Percentiles rank a stretch among this genome's conserved stretches.
Conservation (phyloP, 2,113 vertebrate species). For the Anarhynchus alexandrinus region DNA sequence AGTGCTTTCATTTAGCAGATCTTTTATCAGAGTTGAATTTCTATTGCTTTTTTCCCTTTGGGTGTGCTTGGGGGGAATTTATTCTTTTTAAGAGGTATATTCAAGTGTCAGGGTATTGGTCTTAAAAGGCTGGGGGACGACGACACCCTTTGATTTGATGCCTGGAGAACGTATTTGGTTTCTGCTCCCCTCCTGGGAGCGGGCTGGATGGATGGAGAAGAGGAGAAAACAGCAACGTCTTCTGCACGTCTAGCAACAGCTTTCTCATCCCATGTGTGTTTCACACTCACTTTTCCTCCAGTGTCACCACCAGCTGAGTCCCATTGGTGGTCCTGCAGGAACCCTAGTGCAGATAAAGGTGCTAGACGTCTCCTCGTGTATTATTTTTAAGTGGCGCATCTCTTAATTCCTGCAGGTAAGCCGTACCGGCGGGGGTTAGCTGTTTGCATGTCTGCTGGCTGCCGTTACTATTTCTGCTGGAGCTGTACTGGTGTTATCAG, state of each 20-base stretch:
- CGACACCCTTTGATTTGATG: neutral
- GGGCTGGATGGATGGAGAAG: neutral
- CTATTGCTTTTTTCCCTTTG: neutral
- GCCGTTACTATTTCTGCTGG: neutral
- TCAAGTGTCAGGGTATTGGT: neutral
- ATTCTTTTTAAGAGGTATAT: slow-evolving; percentile 38
- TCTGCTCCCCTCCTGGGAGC: neutral
- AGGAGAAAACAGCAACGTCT: neutral
- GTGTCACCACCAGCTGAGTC: neutral
- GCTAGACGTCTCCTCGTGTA: neutral
- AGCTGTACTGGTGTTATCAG: neutral
- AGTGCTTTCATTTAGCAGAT: neutral
- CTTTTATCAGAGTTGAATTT: neutral
- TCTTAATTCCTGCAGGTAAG: neutral
- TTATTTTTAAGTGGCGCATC: neutral
- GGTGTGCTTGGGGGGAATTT: neutral
- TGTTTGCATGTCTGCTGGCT: neutral
- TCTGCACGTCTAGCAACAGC: neutral
- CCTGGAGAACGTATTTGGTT: neutral
- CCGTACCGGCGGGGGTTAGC: accelerated
- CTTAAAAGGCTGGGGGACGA: neutral
- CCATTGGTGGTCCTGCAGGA: neutral
- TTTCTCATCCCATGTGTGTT: neutral
- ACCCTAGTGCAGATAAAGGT: neutral
- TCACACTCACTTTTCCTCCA: accelerated